Percentiles rank a stretch among this genome's conserved stretches.
Conservation (phyloP, 1,140 invertebrate species). For the Euschistus heros region DNA sequence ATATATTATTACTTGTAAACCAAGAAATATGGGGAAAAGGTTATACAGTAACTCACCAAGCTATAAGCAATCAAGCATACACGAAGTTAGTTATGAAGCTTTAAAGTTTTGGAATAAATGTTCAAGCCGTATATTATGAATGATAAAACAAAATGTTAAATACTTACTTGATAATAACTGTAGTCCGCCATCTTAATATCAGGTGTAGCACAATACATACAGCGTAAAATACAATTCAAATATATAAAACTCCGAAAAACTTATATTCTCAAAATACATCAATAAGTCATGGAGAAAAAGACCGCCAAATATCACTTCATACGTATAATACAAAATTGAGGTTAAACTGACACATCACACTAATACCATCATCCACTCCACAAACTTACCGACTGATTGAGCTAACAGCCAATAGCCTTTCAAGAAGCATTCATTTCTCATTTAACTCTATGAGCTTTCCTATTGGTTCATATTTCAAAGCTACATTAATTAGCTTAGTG, state of each 20-base stretch:
- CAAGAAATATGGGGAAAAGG: background rate
- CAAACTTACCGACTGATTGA: slow-evolving; percentile 20
- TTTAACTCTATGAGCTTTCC: background rate
- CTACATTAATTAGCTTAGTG: background rate
- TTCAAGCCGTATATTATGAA: background rate
- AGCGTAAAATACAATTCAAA: background rate
- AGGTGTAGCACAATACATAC: background rate
- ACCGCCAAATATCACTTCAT: slow-evolving; percentile 9
- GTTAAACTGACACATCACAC: slow-evolving; percentile 23
- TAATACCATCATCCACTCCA: slow-evolving; percentile 15
- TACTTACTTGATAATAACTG: slow-evolving; percentile 27
- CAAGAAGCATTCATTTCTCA: slow-evolving; percentile 4
- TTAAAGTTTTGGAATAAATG: background rate
- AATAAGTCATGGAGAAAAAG: background rate
- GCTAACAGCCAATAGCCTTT: slow-evolving; percentile 17
- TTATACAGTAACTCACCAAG: background rate
- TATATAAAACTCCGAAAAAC: background rate
- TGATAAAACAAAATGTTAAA: slow-evolving; percentile 1
- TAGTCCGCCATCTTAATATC: slow-evolving; percentile 26
- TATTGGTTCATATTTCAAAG: slow-evolving; percentile 2
- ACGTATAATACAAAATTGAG: slow-evolving; percentile 13
- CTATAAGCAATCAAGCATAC: background rate
- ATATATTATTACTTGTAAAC: no score
- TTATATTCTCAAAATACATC: no score
- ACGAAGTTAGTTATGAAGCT: background rate